A percentile compares a stretch with the other conserved stretches of the same genome.
Evolutionary conservation across 2,888 invertebrate genomes (phyloP).

Genomic region (Pogonocherus hispidulus): DNA sequence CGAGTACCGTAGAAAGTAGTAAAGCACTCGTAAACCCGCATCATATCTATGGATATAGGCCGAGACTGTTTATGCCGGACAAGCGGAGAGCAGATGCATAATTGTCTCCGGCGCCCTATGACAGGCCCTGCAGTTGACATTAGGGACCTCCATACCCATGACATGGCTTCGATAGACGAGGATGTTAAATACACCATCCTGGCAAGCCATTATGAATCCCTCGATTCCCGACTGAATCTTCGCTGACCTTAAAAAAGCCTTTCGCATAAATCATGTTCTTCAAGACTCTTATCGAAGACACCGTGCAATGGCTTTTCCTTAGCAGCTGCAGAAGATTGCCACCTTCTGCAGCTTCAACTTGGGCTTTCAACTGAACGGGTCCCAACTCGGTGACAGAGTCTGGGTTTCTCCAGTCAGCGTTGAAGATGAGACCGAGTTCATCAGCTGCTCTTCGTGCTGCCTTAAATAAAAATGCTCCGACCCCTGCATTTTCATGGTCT

Average conservation of each 20-base stretch:
- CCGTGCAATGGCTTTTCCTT: constrained; percentile 15
- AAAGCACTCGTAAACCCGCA: background rate
- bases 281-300: constrained; percentile 1
- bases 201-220: constrained; percentile 12
- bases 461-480: constrained; percentile 13
- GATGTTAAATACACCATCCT: constrained; percentile 11
- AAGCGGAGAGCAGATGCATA: background rate
- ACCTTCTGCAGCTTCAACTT: background rate
- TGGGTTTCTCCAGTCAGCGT: background rate
- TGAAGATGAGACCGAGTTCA: background rate
- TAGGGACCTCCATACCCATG: constrained; percentile 9
- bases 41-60: background rate
- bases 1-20: background rate
- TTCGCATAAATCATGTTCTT: background rate
- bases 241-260: background rate
- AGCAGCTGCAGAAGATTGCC: background rate
- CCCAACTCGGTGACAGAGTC: background rate
- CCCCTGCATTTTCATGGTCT: constrained; percentile 7
- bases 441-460: constrained; percentile 6
- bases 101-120: background rate
- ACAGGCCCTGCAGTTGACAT: background rate
- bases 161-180: constrained; percentile 5
- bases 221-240: background rate
- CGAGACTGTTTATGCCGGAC: background rate
- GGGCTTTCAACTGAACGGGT: background rate